Conservation (phyloP, 2,888 invertebrate genomes). For the Drosophila percnosoma region DNA sequence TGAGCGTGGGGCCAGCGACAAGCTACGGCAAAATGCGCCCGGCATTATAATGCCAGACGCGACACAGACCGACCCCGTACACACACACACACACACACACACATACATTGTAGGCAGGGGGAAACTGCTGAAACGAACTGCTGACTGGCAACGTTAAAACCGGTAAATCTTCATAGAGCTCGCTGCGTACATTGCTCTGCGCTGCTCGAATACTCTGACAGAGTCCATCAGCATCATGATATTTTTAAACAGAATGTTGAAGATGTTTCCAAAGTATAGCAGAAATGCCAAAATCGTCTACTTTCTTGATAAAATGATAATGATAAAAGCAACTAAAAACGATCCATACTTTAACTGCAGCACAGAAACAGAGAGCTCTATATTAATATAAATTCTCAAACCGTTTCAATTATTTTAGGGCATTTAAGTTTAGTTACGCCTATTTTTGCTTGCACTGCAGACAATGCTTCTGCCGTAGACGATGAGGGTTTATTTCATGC, state of each 20-base stretch:
- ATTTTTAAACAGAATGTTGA: neutral
- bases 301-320: neutral
- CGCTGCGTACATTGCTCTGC: constrained; percentile 62
- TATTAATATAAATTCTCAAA: neutral
- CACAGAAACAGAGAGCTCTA: neutral
- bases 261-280: neutral
- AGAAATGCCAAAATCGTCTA: neutral
- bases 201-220: constrained; percentile 34
- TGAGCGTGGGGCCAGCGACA: constrained; percentile 59
- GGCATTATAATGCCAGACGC: constrained; percentile 77
- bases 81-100: neutral
- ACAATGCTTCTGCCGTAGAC: constrained; percentile 62
- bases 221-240: neutral
- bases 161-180: constrained; percentile 80
- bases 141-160: constrained; percentile 80
- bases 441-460: constrained; percentile 48
- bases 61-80: constrained; percentile 62
- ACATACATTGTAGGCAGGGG: constrained; percentile 8
- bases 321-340: neutral
- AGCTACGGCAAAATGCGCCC: constrained; percentile 58
- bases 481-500: constrained; percentile 77
- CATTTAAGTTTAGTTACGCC: constrained; percentile 19
- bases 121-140: constrained; percentile 61
- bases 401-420: constrained; percentile 18
- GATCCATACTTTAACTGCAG: neutral